These are phyloP conservation scores for Apamea sordens DNA, from an alignment of 2,888 invertebrate species.

Conservation along the genomic window DNA sequence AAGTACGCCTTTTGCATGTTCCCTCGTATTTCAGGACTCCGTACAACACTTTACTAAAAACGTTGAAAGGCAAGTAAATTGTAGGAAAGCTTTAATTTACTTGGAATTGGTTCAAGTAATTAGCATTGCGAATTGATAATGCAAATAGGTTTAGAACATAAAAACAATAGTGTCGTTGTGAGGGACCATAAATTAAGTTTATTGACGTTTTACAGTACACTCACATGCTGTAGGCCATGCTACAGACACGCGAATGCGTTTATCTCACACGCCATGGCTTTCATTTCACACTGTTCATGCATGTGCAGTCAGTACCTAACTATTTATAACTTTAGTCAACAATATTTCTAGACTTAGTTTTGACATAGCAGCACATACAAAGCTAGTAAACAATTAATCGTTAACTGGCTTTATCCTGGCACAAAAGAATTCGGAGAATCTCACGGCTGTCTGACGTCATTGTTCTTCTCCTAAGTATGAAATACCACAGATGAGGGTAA, in stretches of 20 bases:
- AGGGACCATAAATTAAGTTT: conserved; percentile 47
- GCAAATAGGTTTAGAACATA: conserved; percentile 55
- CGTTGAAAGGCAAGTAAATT: conserved; percentile 31
- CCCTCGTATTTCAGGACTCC: conserved; percentile 58
- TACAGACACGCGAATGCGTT: conserved; percentile 57
- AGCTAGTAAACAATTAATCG: conserved; percentile 1
- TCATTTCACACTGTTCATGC: conserved; percentile 16
- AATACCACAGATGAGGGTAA: conserved; percentile 47
- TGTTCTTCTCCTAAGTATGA: conserved; percentile 10
- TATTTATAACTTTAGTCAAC: conserved; percentile 1
- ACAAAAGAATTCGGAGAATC: conserved; percentile 32
- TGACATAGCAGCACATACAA: background rate
- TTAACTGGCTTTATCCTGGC: conserved; percentile 4
- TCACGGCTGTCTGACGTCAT: conserved; percentile 2
- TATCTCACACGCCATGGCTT: conserved; percentile 42
- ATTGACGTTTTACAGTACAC: conserved; percentile 48
- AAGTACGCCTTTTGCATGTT: conserved; percentile 58
- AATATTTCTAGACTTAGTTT: conserved; percentile 20
- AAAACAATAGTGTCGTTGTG: conserved; percentile 49
- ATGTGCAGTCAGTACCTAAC: background rate
- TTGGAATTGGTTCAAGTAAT: conserved; percentile 50
- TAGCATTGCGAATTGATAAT: conserved; percentile 56
- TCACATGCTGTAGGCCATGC: conserved; percentile 29
- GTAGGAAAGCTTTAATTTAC: conserved; percentile 50
- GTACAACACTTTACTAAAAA: conserved; percentile 35